Conservation (phyloP, 2,888 invertebrate species). For the Phytoseiulus persimilis region DNA sequence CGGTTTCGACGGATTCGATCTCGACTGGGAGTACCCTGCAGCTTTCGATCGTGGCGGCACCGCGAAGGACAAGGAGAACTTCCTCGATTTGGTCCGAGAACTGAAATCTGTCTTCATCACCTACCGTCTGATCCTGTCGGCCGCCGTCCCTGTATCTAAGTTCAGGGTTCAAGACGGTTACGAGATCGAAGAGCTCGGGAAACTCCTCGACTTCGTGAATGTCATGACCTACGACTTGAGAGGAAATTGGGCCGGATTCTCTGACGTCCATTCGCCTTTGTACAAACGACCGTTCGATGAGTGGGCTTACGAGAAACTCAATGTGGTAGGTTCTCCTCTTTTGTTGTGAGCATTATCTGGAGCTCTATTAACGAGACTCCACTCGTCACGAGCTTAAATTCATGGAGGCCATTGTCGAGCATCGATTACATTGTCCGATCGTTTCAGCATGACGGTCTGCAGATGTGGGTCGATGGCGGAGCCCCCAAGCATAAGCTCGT, state of each 20-base stretch:
- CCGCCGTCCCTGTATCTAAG: slow-evolving; percentile 43
- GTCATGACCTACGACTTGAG: slow-evolving; percentile 48
- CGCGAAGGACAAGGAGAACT: slow-evolving; percentile 66
- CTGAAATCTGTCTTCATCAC: slow-evolving; percentile 42
- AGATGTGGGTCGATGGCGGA: slow-evolving; percentile 44
- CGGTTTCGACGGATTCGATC: slow-evolving; percentile 50
- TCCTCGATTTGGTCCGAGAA: slow-evolving; percentile 60
- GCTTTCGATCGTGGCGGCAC: slow-evolving; percentile 53
- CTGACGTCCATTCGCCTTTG: slow-evolving; percentile 50
- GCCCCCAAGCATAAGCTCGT: slow-evolving; percentile 46
- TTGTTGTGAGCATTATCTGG: neutral
- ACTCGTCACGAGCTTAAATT: no score
- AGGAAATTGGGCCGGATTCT: slow-evolving; percentile 48
- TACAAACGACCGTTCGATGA: slow-evolving; percentile 44
- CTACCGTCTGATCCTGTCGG: slow-evolving; percentile 42
- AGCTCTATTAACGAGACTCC: neutral
- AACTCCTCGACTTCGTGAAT: slow-evolving; percentile 43
- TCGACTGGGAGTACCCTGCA: slow-evolving; percentile 52
- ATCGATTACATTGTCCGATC: neutral
- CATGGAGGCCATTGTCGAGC: no score
- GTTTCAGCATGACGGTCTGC: slow-evolving; percentile 44
- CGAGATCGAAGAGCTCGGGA: slow-evolving; percentile 42
- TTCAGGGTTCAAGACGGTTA: slow-evolving; percentile 44
- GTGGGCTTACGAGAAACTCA: slow-evolving; percentile 43
- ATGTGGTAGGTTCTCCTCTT: slow-evolving; percentile 42